Percentiles rank a stretch among this genome's conserved stretches.
Evolutionary conservation across 2,797 vertebrate species (phyloP).

Genomic region (Benthosema pterotum): DNA sequence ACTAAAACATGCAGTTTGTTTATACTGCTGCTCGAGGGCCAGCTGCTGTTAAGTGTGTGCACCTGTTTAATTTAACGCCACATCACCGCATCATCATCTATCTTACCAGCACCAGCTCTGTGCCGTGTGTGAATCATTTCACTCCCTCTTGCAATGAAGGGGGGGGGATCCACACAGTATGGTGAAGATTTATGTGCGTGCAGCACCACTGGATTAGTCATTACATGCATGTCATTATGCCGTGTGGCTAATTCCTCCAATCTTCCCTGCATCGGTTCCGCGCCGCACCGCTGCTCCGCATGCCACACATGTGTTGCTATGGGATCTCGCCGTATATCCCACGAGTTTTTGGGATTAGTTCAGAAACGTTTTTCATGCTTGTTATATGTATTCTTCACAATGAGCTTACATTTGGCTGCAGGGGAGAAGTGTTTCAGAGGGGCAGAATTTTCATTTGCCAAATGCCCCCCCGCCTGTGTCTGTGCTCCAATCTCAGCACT

Average conservation of each 20-base stretch:
- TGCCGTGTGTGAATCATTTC: slow-evolving; percentile 4
- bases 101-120: neutral
- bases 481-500: too few relatives aligned
- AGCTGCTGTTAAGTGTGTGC: too few relatives aligned
- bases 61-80: neutral
- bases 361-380: neutral
- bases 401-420: too few relatives aligned
- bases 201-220: slow-evolving; percentile 13
- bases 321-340: slow-evolving; percentile 3
- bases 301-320: neutral
- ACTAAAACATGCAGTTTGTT: too few relatives aligned
- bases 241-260: slow-evolving; percentile 10
- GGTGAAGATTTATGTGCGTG: slow-evolving; percentile 15
- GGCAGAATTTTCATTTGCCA: too few relatives aligned
- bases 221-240: slow-evolving; percentile 22
- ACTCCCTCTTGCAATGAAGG: neutral
- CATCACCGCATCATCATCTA: neutral
- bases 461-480: too few relatives aligned
- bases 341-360: neutral
- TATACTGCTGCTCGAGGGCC: too few relatives aligned
- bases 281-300: neutral
- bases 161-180: neutral
- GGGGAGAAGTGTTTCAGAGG: neutral
- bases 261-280: slow-evolving; percentile 22
- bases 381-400: neutral